These are phyloP conservation scores for Antheraea mylitta DNA, from an alignment of 1,140 invertebrate genomes.

Conservation along the genomic window DNA sequence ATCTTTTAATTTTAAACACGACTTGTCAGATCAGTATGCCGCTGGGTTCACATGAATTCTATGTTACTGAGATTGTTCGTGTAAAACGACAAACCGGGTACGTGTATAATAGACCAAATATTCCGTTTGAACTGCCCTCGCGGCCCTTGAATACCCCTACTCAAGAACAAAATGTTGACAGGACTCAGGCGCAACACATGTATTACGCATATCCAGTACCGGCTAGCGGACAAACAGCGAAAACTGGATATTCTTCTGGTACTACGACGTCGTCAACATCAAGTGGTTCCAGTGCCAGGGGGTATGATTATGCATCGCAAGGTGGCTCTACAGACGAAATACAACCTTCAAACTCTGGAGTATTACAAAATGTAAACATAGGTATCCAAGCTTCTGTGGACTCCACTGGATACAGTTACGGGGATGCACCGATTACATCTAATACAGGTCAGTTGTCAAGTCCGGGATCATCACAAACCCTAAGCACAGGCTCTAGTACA, in stretches of 20 bases:
- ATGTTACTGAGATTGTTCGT: constrained; percentile 25
- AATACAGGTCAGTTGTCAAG: constrained; percentile 4
- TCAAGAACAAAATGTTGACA: constrained; percentile 57
- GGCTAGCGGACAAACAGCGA: constrained; percentile 28
- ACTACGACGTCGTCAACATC: constrained; percentile 12
- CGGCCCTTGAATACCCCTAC: constrained; percentile 35
- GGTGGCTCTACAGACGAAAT: constrained; percentile 2
- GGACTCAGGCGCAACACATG: constrained; percentile 54
- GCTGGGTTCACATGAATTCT: constrained; percentile 6
- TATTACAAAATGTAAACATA: constrained; percentile 6
- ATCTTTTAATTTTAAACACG: constrained; percentile 18
- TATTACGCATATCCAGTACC: constrained; percentile 64
- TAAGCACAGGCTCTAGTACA: constrained; percentile 25
- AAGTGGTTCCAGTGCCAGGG: constrained; percentile 11
- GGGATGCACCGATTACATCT: not conserved
- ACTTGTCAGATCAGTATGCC: not conserved
- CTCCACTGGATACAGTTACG: constrained; percentile 6
- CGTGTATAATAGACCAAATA: constrained; percentile 54
- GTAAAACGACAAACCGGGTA: constrained; percentile 57
- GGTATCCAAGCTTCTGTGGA: not conserved
- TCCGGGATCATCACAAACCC: too few species aligned
- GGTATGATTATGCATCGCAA: constrained; percentile 31
- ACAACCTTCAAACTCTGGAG: constrained; percentile 9
- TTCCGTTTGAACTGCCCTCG: constrained; percentile 59
- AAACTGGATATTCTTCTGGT: constrained; percentile 28